Evolutionary conservation across 2,888 invertebrate species (phyloP).

Genomic region (Drosophila antonietae): DNA sequence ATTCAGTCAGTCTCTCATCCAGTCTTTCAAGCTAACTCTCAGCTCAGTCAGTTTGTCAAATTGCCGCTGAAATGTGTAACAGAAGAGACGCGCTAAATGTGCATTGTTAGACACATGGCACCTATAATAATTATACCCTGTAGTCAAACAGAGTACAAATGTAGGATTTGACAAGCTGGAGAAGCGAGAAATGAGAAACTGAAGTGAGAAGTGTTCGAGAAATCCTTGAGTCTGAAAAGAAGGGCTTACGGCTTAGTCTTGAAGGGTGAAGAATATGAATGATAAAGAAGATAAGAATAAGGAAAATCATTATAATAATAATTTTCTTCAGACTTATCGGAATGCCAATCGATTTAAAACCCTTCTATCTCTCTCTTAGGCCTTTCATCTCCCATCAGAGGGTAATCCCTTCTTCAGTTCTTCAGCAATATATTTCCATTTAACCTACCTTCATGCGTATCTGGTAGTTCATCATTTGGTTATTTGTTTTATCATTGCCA

Average conservation of each 20-base stretch:
- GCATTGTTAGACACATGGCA: constrained; percentile 22
- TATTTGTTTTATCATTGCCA: background rate
- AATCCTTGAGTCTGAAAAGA: too few relatives aligned
- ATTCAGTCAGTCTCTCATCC: constrained; percentile 15
- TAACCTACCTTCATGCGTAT: background rate
- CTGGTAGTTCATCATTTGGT: constrained; percentile 1
- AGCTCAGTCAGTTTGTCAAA: constrained; percentile 39
- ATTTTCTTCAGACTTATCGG: background rate
- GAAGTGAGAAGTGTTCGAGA: too few relatives aligned
- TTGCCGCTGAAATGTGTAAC: constrained; percentile 57
- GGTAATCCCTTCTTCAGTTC: too few relatives aligned
- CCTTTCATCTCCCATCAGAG: background rate
- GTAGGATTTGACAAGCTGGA: background rate
- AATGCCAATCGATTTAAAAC: background rate
- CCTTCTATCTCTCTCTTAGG: background rate
- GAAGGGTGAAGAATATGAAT: background rate
- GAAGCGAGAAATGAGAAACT: background rate
- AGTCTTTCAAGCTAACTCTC: constrained; percentile 2
- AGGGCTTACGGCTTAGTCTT: too few relatives aligned
- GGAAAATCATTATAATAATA: background rate
- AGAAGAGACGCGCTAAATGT: constrained; percentile 33
- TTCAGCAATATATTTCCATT: too few relatives aligned
- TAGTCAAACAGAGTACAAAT: background rate
- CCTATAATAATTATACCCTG: constrained; percentile 29
- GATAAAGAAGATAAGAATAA: background rate